phyloP scores from a whole-genome alignment of 2,797 vertebrate genomes.

The Decapterus maruadsi region DNA sequence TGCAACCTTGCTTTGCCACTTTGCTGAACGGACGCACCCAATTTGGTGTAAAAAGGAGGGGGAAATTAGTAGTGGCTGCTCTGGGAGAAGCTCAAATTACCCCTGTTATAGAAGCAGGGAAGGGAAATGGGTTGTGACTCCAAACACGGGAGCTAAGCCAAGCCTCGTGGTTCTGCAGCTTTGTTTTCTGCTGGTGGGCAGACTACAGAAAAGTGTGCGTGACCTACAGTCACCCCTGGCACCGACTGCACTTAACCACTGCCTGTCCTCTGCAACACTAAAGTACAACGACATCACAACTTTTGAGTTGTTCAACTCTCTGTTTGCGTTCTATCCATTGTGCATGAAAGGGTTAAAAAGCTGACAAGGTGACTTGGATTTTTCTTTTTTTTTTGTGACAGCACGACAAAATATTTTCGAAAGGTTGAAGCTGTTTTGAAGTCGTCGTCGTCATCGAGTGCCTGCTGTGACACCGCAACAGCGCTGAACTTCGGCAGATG shows the following conservation, averaged over 20 bases:
- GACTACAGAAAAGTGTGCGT: slow-evolving; percentile 28
- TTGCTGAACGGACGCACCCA: slow-evolving; percentile 46
- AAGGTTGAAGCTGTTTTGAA: too few species aligned
- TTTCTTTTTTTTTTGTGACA: neutral
- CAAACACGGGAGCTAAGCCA: slow-evolving; percentile 65
- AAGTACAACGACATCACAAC: neutral
- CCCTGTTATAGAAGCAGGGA: slow-evolving; percentile 43
- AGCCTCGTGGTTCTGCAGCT: slow-evolving; percentile 56
- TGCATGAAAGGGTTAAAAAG: neutral
- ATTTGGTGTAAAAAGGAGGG: slow-evolving; percentile 57
- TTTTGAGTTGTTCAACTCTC: neutral
- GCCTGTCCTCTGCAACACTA: neutral
- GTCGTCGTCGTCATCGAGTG: neutral
- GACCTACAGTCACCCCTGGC: slow-evolving; percentile 44
- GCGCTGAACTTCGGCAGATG: neutral
- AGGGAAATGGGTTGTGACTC: slow-evolving; percentile 63
- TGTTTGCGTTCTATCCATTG: slow-evolving; percentile 6
- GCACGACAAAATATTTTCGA: neutral
- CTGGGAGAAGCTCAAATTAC: slow-evolving; percentile 54
- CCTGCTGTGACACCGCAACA: neutral
- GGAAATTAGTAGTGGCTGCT: slow-evolving; percentile 55
- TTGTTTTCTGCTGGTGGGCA: slow-evolving; percentile 59
- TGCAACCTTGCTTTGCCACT: slow-evolving; percentile 55
- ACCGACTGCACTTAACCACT: slow-evolving; percentile 7
- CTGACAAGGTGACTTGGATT: neutral